Base-by-base conservation (phyloP, 2,113 vertebrate species). In the Gobiocypris rarus region DNA sequence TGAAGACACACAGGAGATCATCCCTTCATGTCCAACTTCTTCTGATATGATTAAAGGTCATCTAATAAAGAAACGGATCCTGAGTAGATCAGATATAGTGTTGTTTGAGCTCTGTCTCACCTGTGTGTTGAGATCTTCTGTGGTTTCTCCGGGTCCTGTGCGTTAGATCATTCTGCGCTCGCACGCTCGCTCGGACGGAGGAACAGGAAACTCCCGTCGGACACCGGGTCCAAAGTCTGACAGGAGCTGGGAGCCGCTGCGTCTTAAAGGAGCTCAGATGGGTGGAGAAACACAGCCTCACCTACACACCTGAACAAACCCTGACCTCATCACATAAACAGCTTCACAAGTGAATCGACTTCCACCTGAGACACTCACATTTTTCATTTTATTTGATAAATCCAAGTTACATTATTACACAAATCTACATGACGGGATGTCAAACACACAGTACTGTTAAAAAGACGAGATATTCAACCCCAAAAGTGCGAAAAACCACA, bases 371-470 rank as follows among this genome's bases (percentile, higher is more conserved):
- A 67, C 31, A 9, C 15, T 41, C 14, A 17, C 58, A 31, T 73
- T 11, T 83, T 65, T 9, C 61, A 52, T 75, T 74, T 63, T 75
- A 83, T 83, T 83, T 63, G n/a, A 67, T 75, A 75, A 83, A 65
- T 65, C 71, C 43, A 75, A 65, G 28, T 48, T n/a, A 75, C 34
- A 56, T 24, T 13, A 73, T 45, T 58, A 83, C 24, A 83, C n/a
- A 59, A 38, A 4, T 74, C 34, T n/a, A 24, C 26, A 45, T 34
- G 17, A 61, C 28, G 2, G 31, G 24, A 56, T 1, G 24, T 54
- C 48, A 73, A 41, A 76, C 22, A n/a, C 31, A 77, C 3, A 14
- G 0, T 41, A 19, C 1, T 1, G 34, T 38, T 76, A 76, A 76
- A 77, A 24, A 76, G 24, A 10, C 17, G 1, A 15, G 2, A 56